These are phyloP conservation scores for Dromiciops gliroides DNA, from an alignment of 2,113 vertebrate genomes.

Conservation along the genomic window DNA sequence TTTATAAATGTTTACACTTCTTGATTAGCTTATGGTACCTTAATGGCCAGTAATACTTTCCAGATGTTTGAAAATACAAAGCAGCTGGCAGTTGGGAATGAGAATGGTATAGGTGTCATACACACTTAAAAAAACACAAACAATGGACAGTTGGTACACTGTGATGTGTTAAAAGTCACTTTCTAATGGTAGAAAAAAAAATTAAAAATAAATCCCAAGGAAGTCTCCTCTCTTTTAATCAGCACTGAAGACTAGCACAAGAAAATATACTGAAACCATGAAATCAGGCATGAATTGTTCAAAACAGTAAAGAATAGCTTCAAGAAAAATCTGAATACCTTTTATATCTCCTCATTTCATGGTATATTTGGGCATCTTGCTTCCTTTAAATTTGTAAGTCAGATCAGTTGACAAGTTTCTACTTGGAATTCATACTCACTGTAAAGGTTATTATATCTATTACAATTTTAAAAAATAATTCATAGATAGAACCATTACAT, in stretches of 20 bases:
- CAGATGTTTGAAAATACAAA: conserved; percentile 19
- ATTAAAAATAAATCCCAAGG: background rate
- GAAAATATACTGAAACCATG: background rate
- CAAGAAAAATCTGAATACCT: background rate
- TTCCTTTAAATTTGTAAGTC: background rate
- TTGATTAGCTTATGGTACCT: background rate
- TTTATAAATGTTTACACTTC: background rate
- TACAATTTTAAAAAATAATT: background rate
- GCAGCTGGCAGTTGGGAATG: conserved; percentile 6
- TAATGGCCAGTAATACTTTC: conserved; percentile 5
- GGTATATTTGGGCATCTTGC: background rate
- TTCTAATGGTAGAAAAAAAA: background rate
- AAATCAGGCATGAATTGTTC: background rate
- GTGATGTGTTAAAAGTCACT: background rate
- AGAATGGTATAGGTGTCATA: conserved; percentile 19
- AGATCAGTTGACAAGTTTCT: background rate
- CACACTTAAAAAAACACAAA: background rate
- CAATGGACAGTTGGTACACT: background rate
- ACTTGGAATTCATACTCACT: background rate
- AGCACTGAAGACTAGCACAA: background rate
- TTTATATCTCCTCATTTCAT: background rate
- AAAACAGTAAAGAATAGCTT: background rate
- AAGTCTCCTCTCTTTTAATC: background rate
- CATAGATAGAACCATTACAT: conserved; percentile 21
- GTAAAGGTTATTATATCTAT: background rate